These are phyloP conservation scores for Synergus itoensis DNA, from an alignment of 2,888 invertebrate genomes.

Conservation along the genomic window DNA sequence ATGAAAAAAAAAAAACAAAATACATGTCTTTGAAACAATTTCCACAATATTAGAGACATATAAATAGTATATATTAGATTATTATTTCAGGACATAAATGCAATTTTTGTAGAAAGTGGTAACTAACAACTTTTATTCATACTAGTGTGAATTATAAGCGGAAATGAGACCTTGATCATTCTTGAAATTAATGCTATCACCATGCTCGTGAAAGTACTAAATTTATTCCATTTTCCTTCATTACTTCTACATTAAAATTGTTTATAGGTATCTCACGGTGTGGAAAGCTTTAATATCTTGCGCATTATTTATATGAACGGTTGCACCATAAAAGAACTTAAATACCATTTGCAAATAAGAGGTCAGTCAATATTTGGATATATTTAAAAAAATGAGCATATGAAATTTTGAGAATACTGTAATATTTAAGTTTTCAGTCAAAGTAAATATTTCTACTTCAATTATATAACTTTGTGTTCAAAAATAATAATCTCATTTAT, in stretches of 20 bases:
- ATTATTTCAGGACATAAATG: too few relatives aligned
- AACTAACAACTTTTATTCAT: slow-evolving; percentile 10
- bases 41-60: background rate
- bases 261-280: background rate
- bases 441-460: too few relatives aligned
- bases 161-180: slow-evolving; percentile 34
- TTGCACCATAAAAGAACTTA: background rate
- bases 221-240: slow-evolving; percentile 9
- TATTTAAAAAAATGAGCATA: too few relatives aligned
- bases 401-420: too few relatives aligned
- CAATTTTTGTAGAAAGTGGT: slow-evolving; percentile 20
- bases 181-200: slow-evolving; percentile 13
- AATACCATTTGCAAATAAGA: too few relatives aligned
- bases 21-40: background rate
- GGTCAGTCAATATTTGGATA: too few relatives aligned
- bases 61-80: background rate
- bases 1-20: background rate
- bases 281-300: background rate
- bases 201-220: slow-evolving; percentile 19
- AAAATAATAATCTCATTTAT: too few relatives aligned
- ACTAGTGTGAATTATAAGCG: slow-evolving; percentile 8
- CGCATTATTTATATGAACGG: background rate
- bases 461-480: too few relatives aligned
- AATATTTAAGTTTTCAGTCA: too few relatives aligned
- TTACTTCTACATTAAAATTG: background rate